Conservation (phyloP, 2,797 vertebrate species). For the Toxotes lorentzi region DNA sequence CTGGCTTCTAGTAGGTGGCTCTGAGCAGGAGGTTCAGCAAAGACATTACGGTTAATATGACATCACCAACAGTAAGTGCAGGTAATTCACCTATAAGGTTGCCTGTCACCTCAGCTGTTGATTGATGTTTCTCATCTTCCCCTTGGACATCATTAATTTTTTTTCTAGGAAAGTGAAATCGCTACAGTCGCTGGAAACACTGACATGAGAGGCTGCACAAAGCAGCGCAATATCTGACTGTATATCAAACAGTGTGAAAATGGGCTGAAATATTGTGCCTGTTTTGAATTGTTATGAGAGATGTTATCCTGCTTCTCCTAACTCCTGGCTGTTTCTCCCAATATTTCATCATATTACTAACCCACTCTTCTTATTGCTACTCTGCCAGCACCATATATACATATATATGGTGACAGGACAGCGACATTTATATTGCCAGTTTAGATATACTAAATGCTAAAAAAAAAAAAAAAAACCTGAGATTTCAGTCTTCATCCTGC, state of each 20-base stretch:
- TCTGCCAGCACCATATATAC: constrained; percentile 36
- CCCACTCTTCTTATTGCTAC: constrained; percentile 39
- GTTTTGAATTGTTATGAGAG: constrained; percentile 73
- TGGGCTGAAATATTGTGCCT: constrained; percentile 64
- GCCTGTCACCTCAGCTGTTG: constrained; percentile 50
- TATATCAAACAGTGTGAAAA: constrained; percentile 65
- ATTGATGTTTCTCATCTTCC: constrained; percentile 68
- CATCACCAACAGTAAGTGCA: constrained; percentile 47
- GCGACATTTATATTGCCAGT: constrained; percentile 67
- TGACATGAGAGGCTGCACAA: constrained; percentile 53
- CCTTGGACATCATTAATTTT: constrained; percentile 67
- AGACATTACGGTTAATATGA: constrained; percentile 58
- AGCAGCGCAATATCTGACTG: constrained; percentile 45
- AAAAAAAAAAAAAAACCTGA: constrained; percentile 50
- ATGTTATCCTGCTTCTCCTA: constrained; percentile 63
- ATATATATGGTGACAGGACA: constrained; percentile 27
- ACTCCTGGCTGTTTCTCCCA: constrained; percentile 51
- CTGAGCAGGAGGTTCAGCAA: constrained; percentile 40
- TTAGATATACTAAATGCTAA: constrained; percentile 58
- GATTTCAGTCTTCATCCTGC: constrained; percentile 50
- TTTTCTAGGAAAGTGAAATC: constrained; percentile 54
- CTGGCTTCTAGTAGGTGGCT: constrained; percentile 31
- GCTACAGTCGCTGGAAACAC: constrained; percentile 42
- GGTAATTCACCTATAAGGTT: constrained; percentile 59
- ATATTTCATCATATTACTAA: constrained; percentile 44